These are phyloP conservation scores for Pelagia noctiluca DNA, from an alignment of 30 jellyfish, hydroid and myxozoan genomes.

Conservation along the genomic window DNA sequence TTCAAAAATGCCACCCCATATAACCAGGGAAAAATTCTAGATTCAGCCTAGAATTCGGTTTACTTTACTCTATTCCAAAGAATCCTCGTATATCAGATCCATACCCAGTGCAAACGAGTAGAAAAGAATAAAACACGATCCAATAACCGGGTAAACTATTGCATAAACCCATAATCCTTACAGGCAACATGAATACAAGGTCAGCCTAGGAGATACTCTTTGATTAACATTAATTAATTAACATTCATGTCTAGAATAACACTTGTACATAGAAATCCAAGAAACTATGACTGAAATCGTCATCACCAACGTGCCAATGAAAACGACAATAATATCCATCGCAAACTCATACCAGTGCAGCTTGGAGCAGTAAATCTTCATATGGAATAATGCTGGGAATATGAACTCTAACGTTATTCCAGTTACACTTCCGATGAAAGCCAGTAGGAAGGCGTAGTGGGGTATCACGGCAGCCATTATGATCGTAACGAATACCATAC, in stretches of 20 bases:
- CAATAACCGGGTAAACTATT: no score
- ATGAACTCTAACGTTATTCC: slow-evolving; percentile 92
- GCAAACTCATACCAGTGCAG: slow-evolving; percentile 87
- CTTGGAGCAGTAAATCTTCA: slow-evolving; percentile 85
- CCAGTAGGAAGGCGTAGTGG: slow-evolving; percentile 78
- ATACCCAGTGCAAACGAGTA: no score
- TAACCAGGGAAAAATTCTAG: no score
- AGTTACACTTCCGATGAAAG: slow-evolving; percentile 89
- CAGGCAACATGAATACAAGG: no score
- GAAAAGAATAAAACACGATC: no score
- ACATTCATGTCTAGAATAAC: slow-evolving; percentile 61
- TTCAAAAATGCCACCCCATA: no score
- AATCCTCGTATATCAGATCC: no score
- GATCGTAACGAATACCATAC: slow-evolving; percentile 78
- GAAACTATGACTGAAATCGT: slow-evolving; percentile 96
- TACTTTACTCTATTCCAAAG: no score
- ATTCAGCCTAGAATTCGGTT: no score
- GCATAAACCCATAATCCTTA: no score
- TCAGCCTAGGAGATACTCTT: no score
- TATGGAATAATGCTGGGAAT: slow-evolving; percentile 91
- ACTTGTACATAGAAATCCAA: slow-evolving; percentile 89
- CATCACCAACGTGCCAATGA: slow-evolving; percentile 89
- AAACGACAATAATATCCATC: slow-evolving; percentile 81
- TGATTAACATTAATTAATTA: neutral
- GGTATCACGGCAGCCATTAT: slow-evolving; percentile 95